A percentile compares a stretch with the other conserved stretches of the same genome.
Conservation (phyloP, 2,888 invertebrate genomes). For the Neoitamus cyanurus region DNA sequence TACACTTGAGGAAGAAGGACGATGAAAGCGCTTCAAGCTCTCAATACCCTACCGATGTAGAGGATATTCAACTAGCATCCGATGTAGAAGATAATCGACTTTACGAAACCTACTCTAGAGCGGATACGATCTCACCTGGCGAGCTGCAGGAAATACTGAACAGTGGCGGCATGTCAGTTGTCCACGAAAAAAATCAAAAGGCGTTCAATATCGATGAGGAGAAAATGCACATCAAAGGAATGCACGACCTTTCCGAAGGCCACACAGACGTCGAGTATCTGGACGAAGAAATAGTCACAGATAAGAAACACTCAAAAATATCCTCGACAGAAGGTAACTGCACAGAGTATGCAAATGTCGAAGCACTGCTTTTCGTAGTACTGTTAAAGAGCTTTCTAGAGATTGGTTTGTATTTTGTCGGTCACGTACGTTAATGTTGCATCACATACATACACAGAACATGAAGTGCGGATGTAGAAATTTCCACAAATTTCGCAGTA, state of each 20-base stretch:
- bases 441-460: not conserved
- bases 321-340: conserved; percentile 2
- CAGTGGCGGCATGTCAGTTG: conserved; percentile 64
- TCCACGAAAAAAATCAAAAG: conserved; percentile 66
- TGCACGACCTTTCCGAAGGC: conserved; percentile 64
- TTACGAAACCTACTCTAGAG: conserved; percentile 41
- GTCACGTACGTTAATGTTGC: not conserved
- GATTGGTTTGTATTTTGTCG: not conserved
- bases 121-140: conserved; percentile 61
- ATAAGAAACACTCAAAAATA: conserved; percentile 13
- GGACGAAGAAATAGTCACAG: conserved; percentile 60
- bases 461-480: conserved; percentile 49
- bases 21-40: not conserved
- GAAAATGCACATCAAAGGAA: conserved; percentile 68
- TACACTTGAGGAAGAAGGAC: not conserved
- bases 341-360: not conserved
- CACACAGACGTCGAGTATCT: conserved; percentile 71
- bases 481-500: not conserved
- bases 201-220: conserved; percentile 67
- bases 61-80: conserved; percentile 67
- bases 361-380: not conserved
- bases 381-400: not conserved
- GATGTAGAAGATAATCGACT: conserved; percentile 66
- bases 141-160: conserved; percentile 66
- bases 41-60: conserved; percentile 65